A percentile compares a stretch with the other conserved stretches of the same genome.
phyloP scores from a whole-genome alignment of 1,140 invertebrate species.

The Penaeus vannamei region DNA sequence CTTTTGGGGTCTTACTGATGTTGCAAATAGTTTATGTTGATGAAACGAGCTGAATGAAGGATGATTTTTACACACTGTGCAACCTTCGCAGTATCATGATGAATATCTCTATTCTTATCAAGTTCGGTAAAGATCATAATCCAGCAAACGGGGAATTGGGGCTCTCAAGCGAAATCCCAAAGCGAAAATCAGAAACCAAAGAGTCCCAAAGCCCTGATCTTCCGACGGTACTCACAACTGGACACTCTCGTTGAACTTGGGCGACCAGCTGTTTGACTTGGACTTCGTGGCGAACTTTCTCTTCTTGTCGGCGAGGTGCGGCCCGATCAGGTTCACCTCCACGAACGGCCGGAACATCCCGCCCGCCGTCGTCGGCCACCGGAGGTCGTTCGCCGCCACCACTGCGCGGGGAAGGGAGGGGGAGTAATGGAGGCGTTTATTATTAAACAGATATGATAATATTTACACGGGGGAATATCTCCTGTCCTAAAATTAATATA shows the following conservation, averaged over 20 bases:
- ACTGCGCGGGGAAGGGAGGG: conserved; percentile 77
- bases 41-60: too few relatives aligned
- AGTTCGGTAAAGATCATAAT: too few relatives aligned
- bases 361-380: conserved; percentile 90
- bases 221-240: conserved; percentile 91
- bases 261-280: conserved; percentile 98
- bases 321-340: conserved; percentile 98
- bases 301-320: conserved; percentile 97
- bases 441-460: too few relatives aligned
- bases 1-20: too few relatives aligned
- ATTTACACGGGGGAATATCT: too few relatives aligned
- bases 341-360: conserved; percentile 99
- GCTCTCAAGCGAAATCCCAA: not conserved
- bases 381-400: conserved; percentile 97
- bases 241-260: conserved; percentile 99
- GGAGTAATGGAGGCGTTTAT: not conserved
- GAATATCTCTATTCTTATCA: too few relatives aligned
- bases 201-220: not conserved
- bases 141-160: too few relatives aligned
- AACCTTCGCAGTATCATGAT: too few relatives aligned
- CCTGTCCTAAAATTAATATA: too few relatives aligned
- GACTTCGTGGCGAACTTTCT: conserved; percentile 98
- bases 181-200: not conserved
- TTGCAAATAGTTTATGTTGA: too few relatives aligned
- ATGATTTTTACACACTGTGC: too few relatives aligned